Evolutionary conservation across 2,113 vertebrate genomes (phyloP), one percentile per base, ranked within the genome.

Genomic region (Orthonyx spaldingii): DNA sequence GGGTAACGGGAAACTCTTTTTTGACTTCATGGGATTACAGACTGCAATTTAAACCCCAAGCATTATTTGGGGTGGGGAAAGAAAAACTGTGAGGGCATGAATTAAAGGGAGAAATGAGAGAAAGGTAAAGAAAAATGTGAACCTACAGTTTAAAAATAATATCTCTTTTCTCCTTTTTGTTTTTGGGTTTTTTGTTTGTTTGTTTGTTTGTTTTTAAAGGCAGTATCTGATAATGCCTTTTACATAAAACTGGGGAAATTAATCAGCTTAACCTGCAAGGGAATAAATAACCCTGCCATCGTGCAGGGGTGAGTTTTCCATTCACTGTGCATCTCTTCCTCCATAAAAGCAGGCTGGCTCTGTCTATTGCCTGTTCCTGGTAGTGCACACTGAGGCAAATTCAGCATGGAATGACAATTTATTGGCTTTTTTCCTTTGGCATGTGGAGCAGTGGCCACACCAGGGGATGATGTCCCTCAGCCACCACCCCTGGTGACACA

Each of bases 111-210:
- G 20, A 81, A 72, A 42, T 10, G 8, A 23, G 15, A 16, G 8
- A 12, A 42, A 44, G 52, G 3, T 1, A n/a, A 84, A 78, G 11
- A 37, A 83, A 65, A 56, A 28, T 5, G 10, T 17, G 26, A 78
- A 63, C 4, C 2, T 9, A 10, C 1, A 32, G 6, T 74, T 83
- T 22, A 13, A 76, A 90, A 76, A 37, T 6, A 64, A 10, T 0
- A 4, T 28, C 4, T 26, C 1, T 39, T 37, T 32, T 27, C 1
- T 41, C 3, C 8, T 3, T 52, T 13, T 6, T n/a, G 10, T 32
- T 6, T 44, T 32, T 6, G 12, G 15, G 18, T 11, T 41, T 13
- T 14, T 12, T 64, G 16, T 44, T 16, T 19, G n/a, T 27, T 41
- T 44, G 44, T n/a, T n/a, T 19, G 9, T 56, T 24, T 47, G 35